Percentiles rank a stretch among this genome's conserved stretches.
phyloP scores from a whole-genome alignment of 2,113 vertebrate species.

The Gobiocypris rarus region DNA sequence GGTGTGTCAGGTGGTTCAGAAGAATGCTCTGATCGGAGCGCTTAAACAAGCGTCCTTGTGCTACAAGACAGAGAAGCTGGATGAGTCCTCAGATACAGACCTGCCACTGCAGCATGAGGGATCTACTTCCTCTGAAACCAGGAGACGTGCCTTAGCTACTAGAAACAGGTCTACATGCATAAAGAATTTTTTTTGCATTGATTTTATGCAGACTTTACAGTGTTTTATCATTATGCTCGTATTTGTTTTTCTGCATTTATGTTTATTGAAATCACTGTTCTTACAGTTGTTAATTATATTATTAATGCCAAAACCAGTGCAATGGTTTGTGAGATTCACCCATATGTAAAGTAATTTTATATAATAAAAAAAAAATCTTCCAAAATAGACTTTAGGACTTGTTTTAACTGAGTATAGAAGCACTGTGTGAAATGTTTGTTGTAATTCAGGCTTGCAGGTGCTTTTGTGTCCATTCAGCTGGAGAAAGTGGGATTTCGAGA shows the following conservation, averaged over 20 bases:
- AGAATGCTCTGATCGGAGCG: constrained; percentile 76
- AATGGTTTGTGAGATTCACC: neutral
- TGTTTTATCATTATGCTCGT: neutral
- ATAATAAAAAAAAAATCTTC: too few species aligned
- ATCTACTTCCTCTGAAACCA: neutral
- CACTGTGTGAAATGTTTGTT: neutral
- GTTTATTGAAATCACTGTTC: neutral
- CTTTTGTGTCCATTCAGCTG: constrained; percentile 80
- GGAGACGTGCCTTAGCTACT: neutral
- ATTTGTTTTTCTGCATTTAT: neutral
- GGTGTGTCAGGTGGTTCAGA: constrained; percentile 78
- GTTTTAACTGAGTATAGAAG: neutral
- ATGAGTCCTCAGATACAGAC: constrained; percentile 41
- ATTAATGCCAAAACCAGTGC: neutral
- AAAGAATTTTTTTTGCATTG: neutral
- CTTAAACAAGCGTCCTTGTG: constrained; percentile 74
- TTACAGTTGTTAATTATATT: neutral
- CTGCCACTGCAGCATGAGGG: neutral
- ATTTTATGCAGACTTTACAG: neutral
- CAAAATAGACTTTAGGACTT: neutral
- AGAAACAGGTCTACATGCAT: constrained; percentile 32
- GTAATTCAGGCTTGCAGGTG: constrained; percentile 67
- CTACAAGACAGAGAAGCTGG: constrained; percentile 52
- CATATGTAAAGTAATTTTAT: neutral
- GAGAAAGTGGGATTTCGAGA: constrained; percentile 73